Evolutionary conservation across 1,140 invertebrate genomes (phyloP), one percentile per base, ranked within the genome.

Genomic region (Zaprionus taronus): DNA sequence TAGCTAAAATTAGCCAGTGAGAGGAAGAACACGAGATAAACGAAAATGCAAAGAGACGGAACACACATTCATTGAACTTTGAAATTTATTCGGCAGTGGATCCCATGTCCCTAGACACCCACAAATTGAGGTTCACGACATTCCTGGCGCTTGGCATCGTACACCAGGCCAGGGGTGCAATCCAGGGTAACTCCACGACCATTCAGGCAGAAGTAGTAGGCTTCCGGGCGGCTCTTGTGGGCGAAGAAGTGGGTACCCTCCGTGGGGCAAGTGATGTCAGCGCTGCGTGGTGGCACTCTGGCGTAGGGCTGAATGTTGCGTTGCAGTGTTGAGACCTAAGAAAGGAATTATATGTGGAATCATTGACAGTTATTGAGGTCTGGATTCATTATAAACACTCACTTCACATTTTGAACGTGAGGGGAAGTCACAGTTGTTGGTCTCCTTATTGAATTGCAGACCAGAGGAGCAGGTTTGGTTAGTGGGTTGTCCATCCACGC

Each of bases 151-250:
- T 71, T 62, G 44, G 68, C 56, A 70, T 92, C 91, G 31, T 79
- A 92, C 0, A 90, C 67, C 62, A 92, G 62, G 14, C 91, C 91
- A 4, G 91, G 91, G 7, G 91, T 92, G 66, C 91, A 92, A 14
- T 91, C 85, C 56, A 92, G 44, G 17, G 57, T 78, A 31, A 92
- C 73, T 20, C 87, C 91, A 34, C 68, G 74, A 0, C 91, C 91
- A 57, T 92, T 79, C 53, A 77, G 14, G 24, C 91, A 92, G 22
- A 82, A 92, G 38, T 92, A 92, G 53, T 92, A 92, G 28, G 80
- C 81, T 17, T 83, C 87, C 17, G 67, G 56, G 31, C 89, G 78
- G 15, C 17, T 75, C 58, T 77, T 51, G 57, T 92, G 91, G 15
- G 80, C 80, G 75, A 77, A 63, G 38, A 92, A 92, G 31, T 90